phyloP scores from a whole-genome alignment of 1,140 invertebrate species.

The Sitobion miscanthi region DNA sequence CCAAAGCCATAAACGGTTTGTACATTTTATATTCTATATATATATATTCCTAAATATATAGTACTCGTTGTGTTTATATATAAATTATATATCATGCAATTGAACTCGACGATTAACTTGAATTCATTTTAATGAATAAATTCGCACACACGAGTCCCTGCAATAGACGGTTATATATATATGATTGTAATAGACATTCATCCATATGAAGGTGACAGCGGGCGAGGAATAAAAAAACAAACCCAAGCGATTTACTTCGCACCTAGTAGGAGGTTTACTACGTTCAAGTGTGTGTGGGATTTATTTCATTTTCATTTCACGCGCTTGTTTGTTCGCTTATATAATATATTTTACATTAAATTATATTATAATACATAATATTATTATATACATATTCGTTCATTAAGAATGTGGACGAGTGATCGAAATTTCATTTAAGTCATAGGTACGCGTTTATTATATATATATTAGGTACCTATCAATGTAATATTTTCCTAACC shows the following conservation, averaged over 20 bases:
- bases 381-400: not conserved
- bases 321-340: not conserved
- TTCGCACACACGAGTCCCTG: not conserved
- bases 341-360: not conserved
- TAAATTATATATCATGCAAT: not conserved
- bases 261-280: not conserved
- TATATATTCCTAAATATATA: not conserved
- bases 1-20: not conserved
- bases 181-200: not conserved
- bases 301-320: not conserved
- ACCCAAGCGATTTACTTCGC: not conserved
- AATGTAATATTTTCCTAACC: not conserved
- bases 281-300: not conserved
- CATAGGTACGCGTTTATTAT: not conserved
- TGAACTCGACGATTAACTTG: not conserved
- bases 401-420: not conserved
- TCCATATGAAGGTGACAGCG: not conserved
- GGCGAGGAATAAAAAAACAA: not conserved
- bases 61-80: not conserved
- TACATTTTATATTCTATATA: not conserved
- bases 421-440: not conserved
- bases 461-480: not conserved
- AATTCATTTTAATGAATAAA: constrained; percentile 14
- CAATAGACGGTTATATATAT: not conserved
- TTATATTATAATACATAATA: too few relatives aligned